Evolutionary conservation across 1,140 invertebrate genomes (phyloP).

Genomic region (Micrasema minimum): DNA sequence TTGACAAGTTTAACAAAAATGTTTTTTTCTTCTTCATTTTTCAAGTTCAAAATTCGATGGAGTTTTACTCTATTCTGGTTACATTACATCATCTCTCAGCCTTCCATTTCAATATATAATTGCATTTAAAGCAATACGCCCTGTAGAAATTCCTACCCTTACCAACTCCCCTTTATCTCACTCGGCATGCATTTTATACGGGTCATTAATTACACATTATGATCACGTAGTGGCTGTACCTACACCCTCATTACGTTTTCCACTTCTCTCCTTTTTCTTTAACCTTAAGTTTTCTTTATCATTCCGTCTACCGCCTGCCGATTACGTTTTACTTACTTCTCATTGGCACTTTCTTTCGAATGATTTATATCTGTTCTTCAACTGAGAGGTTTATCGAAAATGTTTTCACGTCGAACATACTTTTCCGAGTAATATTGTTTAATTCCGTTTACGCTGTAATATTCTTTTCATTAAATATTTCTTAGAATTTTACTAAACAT

Average conservation of each 20-base stretch:
- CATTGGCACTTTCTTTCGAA: conserved; percentile 11
- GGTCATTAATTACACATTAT: conserved; percentile 52
- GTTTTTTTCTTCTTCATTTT: too few relatives aligned
- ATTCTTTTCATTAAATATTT: too few relatives aligned
- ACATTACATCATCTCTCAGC: too few relatives aligned
- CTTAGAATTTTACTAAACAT: too few relatives aligned
- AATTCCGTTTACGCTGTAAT: not conserved
- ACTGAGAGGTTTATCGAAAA: conserved; percentile 12
- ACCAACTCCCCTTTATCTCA: conserved; percentile 30
- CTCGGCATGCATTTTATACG: conserved; percentile 47
- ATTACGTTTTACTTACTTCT: conserved; percentile 8
- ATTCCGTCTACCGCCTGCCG: not conserved
- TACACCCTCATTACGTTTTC: conserved; percentile 38
- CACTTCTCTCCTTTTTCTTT: not conserved
- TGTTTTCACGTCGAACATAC: not conserved
- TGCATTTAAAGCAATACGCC: too few relatives aligned
- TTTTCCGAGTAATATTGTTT: not conserved
- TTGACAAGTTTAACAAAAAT: too few relatives aligned
- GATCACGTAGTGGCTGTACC: conserved; percentile 45
- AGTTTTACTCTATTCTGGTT: too few relatives aligned
- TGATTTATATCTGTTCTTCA: conserved; percentile 24
- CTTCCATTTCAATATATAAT: too few relatives aligned
- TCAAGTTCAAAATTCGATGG: too few relatives aligned
- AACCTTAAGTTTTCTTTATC: conserved; percentile 11
- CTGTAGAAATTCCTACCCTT: conserved; percentile 28